Evolutionary conservation across 2,797 vertebrate species (phyloP), one percentile per base, ranked within the genome.

Genomic region (Gymnothorax javanicus): DNA sequence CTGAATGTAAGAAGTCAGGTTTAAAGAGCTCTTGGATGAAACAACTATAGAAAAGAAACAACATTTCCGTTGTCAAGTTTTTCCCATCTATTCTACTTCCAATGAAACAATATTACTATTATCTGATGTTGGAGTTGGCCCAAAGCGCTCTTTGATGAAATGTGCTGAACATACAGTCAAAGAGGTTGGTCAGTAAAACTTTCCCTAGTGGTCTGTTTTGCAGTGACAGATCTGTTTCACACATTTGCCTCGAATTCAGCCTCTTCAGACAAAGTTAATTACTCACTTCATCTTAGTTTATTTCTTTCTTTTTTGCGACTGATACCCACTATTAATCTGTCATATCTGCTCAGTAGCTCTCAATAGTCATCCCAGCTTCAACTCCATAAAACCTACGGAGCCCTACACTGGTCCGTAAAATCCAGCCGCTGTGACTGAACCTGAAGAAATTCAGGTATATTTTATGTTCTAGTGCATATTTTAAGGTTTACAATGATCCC

Each of bases 111-210:
- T 73, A 43, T 8, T 27, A 59, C 89, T 91, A 90, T 91, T 88
- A 67, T 88, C 93, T 91, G 89, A 84, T 89, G 69, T 82, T 91
- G 92, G 92, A 91, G 57, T 88, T 4, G 6, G 84, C 91, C 94
- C 93, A 95, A 94, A 94, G 92, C 93, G 92, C 94, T 94, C 89
- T 92, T 94, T 88, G 89, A 81, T 93, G 93, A 93, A 92, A 93
- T 93, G 92, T 93, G 91, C 92, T 90, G 90, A 92, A 91, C 91
- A 93, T 89, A 88, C 92, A 93, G 91, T 88, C 84, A 71, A n/a
- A 73, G 27, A 71, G 54, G 84, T 27, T n/a, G 90, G 89, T 83
- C 69, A 84, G 27, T 33, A 59, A 7, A 71, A 85, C 87, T 86
- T 91, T 86, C 92, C 87, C 82, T 59, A 20, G 56, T 43, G 62